phyloP scores from a whole-genome alignment of 2,113 vertebrate genomes.

The Thalassoma bifasciatum region DNA sequence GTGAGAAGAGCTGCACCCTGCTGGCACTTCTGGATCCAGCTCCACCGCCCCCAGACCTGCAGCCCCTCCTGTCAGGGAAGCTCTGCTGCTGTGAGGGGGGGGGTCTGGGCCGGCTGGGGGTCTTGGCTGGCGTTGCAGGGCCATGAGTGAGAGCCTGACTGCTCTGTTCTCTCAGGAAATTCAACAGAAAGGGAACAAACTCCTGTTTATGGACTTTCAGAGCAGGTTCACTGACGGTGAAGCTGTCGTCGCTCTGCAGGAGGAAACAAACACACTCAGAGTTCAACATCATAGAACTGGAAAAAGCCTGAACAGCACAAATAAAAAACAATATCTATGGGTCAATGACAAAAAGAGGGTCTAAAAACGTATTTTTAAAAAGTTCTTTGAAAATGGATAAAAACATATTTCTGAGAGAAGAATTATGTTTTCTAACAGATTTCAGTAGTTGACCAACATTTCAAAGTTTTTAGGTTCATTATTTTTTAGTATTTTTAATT shows the following conservation, averaged over 20 bases:
- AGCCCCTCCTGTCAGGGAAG: constrained; percentile 70
- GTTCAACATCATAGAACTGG: not conserved
- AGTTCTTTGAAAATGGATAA: no score
- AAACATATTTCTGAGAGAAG: no score
- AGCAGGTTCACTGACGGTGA: constrained; percentile 65
- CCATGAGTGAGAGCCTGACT: constrained; percentile 91
- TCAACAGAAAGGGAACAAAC: constrained; percentile 94
- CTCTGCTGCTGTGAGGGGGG: constrained; percentile 59
- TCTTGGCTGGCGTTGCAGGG: constrained; percentile 93
- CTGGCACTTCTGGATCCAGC: constrained; percentile 74
- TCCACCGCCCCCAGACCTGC: constrained; percentile 62
- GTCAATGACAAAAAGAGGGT: no score
- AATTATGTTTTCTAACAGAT: no score
- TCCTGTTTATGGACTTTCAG: constrained; percentile 87
- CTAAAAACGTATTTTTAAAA: no score
- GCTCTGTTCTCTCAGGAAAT: constrained; percentile 96
- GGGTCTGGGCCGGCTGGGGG: constrained; percentile 83
- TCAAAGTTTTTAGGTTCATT: no score
- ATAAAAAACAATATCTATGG: not conserved
- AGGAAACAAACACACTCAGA: not conserved
- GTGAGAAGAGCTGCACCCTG: constrained; percentile 90
- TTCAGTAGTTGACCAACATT: no score
- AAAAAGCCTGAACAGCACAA: not conserved
- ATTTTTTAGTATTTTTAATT: no score
- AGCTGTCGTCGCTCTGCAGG: constrained; percentile 75